These are phyloP conservation scores for Drosophila colorata DNA, from an alignment of 2,888 invertebrate species.

Conservation along the genomic window DNA sequence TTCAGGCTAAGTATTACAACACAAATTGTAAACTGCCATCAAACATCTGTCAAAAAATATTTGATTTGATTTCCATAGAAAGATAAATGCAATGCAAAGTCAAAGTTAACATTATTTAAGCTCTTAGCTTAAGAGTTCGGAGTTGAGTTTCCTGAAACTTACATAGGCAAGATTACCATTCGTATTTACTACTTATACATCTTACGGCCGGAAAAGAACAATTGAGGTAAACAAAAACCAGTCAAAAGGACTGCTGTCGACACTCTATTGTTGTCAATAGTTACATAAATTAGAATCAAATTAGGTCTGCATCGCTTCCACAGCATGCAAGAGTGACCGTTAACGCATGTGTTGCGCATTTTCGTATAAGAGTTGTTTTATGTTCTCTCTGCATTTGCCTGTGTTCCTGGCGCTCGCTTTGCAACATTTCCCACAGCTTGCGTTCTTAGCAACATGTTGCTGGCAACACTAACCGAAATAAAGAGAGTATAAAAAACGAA, in stretches of 20 bases:
- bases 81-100: too few relatives aligned
- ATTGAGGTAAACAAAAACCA: slow-evolving; percentile 45
- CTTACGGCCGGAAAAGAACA: slow-evolving; percentile 30
- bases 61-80: too few relatives aligned
- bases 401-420: neutral
- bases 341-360: slow-evolving; percentile 60
- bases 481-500: neutral
- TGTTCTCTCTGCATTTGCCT: slow-evolving; percentile 2
- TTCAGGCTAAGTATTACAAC: too few relatives aligned
- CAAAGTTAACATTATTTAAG: too few relatives aligned
- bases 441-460: slow-evolving; percentile 47
- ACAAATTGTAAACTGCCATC: too few relatives aligned
- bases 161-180: neutral
- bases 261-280: slow-evolving; percentile 65
- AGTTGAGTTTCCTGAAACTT: neutral
- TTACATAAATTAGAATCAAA: slow-evolving; percentile 72
- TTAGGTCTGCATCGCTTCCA: slow-evolving; percentile 55
- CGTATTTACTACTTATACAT: slow-evolving; percentile 14
- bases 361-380: slow-evolving; percentile 50
- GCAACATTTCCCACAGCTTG: slow-evolving; percentile 3
- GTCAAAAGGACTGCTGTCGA: slow-evolving; percentile 37
- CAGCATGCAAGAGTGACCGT: slow-evolving; percentile 33
- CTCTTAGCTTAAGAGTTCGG: too few relatives aligned
- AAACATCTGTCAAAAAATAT: too few relatives aligned
- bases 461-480: slow-evolving; percentile 18